Base-by-base conservation (phyloP, 2,113 vertebrate species). In the Pollimyrus isidori region DNA sequence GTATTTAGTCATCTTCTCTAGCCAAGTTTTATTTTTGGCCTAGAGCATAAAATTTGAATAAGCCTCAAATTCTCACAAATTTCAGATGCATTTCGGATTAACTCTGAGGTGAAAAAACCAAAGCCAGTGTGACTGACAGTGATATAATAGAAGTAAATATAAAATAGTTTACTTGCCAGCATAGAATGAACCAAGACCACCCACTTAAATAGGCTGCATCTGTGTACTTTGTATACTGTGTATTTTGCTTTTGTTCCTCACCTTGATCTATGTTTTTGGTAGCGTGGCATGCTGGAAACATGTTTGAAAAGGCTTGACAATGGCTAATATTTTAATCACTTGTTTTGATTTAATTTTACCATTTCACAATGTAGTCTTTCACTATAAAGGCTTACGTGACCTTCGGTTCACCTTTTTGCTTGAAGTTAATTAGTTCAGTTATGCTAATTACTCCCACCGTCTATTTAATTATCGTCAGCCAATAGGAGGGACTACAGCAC, bases 61-160 rank as follows among this genome's bases (percentile, higher is more conserved):
- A 92, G 90, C 91, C 85, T 76, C 90, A 89, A 73, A 91, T 83
- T 85, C 65, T 52, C n/a, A 83, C 26, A 86, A 88, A 89, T 90
- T 91, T 87, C 88, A 91, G 86, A 90, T 91, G 90, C 90, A 90
- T 73, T 49, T 88, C 80, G 90, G 90, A 92, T 92, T 90, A 89
- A 92, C 89, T 88, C 49, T 88, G 46, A 80, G 39, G 73, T 87
- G 91, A 83, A 90, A 91, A 87, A 91, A 87, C 26, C 87, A 84
- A 83, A 48, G 15, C 90, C 89, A 91, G 90, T 90, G 73, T 42
- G 88, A 53, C 48, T 21, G 49, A 82, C 69, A 53, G 48, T 56
- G 50, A 19, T 23, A 83, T 89, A 83, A 89, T 52, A 35, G 73
- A 42, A 89, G 15, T 42, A 35, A 82, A 82, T 83, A 30, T 56